Evolutionary conservation across 2,113 vertebrate genomes (phyloP), one percentile per base, ranked within the genome.

Genomic region (Desmodus rotundus): DNA sequence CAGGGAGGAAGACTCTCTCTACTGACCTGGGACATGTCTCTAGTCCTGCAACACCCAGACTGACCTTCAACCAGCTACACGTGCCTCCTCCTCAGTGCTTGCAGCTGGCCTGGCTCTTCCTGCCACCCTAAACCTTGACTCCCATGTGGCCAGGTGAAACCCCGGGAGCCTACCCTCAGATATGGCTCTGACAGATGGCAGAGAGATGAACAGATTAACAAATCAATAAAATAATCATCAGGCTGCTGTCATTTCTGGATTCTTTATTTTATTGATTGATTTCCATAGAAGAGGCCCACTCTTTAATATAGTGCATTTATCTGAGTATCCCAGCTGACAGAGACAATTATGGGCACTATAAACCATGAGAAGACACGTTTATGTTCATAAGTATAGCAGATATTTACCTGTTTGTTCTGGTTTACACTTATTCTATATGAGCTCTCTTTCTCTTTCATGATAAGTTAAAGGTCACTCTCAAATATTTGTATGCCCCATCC

Each of bases 231-330:
- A 95, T 50, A 74, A 93, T 98, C 33, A 10, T 70, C 77, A 82
- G 63, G 22, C 77, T 95, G n/a, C 74, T 88, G 67, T 93, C 85
- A 94, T 93, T 95, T 95, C 61, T 95, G 90, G 92, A 97, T 97
- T 97, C 93, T 97, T 96, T 92, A 91, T 95, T 98, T 97, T 97
- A 98, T 98, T 98, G 98, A 98, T 98, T 98, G 95, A 96, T 96
- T 95, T 95, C 87, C 97, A 98, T 96, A 98, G 97, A 92, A 73
- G 54, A 96, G 97, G 43, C 91, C 91, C 93, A 63, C 73, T 98
- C 96, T 98, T 98, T 96, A 96, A 96, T 90, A 72, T n/a, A 83
- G 24, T 33, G 3, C 67, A 97, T 97, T 97, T 96, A 91, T 90
- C 98, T 98, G 96, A 98, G 98, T 98, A 97, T 95, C 92, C 86